Evolutionary conservation across 2,888 invertebrate species (phyloP), one percentile per base, ranked within the genome.

Genomic region (Agrilus biguttatus): DNA sequence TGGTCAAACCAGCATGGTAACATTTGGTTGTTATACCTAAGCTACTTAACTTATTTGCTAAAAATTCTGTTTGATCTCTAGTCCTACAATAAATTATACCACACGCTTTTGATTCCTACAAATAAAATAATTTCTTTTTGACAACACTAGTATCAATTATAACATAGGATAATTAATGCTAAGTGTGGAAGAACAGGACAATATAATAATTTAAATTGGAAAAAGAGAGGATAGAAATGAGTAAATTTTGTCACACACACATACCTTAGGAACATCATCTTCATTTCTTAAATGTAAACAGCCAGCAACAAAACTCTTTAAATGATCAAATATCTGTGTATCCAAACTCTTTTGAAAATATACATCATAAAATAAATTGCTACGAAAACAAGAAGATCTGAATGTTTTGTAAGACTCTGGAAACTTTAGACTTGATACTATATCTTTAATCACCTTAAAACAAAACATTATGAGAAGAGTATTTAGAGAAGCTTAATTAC

Each of bases 51-150:
- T 80, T 78, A 36, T 72, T 68, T 1, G 93, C 87, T 47, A 98
- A 70, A 45, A 83, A 77, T 60, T 87, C 88, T 39, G 95, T 95
- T 50, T 84, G 80, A 53, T 93, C 92, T 47, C 96, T 72, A 1
- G 93, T 95, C 47, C 97, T 76, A 62, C 96, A 96, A 65, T 97
- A 97, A 44, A 97, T 80, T 53, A 97, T 96, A 5, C 89, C 93
- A 65, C 87, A 88, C 14, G 73, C 75, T 55, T 62, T 64, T 46
- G 65, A 59, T 37, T 56, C 61, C 69, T 71, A 36, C 10, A 42
- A 43, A 17, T 23, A n/a, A 7, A 38, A 8, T 21, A n/a, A 37
- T 7, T 32, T 38, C 3, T 14, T 28, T 14, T 19, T 21, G 8
- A 10, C 34, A 39, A n/a, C 7, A 6, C 7, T 7, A 21, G 6